phyloP scores from a whole-genome alignment of 2,797 vertebrate genomes.

The Gobio occitaniae region DNA sequence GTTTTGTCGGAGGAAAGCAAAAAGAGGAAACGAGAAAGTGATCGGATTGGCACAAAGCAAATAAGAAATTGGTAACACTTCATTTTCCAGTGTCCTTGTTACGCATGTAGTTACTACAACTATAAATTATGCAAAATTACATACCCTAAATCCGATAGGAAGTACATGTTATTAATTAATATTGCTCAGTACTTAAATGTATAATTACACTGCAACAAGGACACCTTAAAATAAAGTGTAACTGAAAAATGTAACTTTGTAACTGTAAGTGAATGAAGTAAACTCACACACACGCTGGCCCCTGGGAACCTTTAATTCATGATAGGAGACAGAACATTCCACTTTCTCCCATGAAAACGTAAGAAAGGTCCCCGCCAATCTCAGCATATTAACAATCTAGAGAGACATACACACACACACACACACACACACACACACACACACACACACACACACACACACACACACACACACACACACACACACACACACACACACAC shows the following conservation, averaged over 20 bases:
- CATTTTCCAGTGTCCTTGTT: not conserved
- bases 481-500: too few relatives aligned
- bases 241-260: not conserved
- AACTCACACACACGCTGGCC: constrained; percentile 59
- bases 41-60: not conserved
- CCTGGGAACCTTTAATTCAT: constrained; percentile 30
- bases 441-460: constrained; percentile 49
- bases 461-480: constrained; percentile 44
- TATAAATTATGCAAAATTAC: not conserved
- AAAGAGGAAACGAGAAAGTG: too few relatives aligned
- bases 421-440: constrained; percentile 38
- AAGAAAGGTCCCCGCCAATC: constrained; percentile 26
- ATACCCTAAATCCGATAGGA: not conserved
- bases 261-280: not conserved
- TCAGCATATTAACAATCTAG: constrained; percentile 59
- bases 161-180: not conserved
- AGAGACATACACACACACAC: not conserved
- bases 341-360: constrained; percentile 31
- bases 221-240: not conserved
- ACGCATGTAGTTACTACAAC: not conserved
- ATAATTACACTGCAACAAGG: not conserved
- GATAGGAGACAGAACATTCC: constrained; percentile 1
- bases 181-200: not conserved
- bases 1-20: too few relatives aligned
- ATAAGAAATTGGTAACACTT: not conserved